Percentiles rank a stretch among this genome's conserved stretches.
phyloP scores from a whole-genome alignment of 2,113 vertebrate genomes.

The Arothron firmamentum region DNA sequence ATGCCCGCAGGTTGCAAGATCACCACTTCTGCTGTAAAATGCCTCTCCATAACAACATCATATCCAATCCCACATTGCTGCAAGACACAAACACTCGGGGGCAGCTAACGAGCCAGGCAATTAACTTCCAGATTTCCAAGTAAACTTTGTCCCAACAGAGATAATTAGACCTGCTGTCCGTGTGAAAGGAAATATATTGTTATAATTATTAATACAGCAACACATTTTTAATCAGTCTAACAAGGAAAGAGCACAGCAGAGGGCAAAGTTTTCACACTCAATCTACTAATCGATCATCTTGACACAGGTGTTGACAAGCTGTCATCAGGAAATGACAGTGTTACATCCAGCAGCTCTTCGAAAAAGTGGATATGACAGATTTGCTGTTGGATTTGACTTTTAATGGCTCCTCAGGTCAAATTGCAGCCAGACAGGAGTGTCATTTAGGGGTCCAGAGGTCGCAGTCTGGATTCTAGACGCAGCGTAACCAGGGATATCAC shows the following conservation, averaged over 20 bases:
- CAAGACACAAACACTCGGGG: conserved; percentile 23
- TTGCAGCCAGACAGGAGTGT: conserved; percentile 25
- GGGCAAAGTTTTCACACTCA: conserved; percentile 21
- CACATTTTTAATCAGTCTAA: conserved; percentile 31
- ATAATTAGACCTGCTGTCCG: conserved; percentile 40
- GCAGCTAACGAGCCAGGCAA: conserved; percentile 53
- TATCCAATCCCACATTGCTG: conserved; percentile 35
- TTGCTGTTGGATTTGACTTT: conserved; percentile 40
- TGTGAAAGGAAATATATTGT: conserved; percentile 14
- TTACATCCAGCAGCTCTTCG: conserved; percentile 42
- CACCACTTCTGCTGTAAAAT: conserved; percentile 27
- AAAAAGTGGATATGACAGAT: conserved; percentile 45
- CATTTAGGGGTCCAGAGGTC: conserved; percentile 36
- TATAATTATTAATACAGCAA: conserved; percentile 8
- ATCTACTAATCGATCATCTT: conserved; percentile 55
- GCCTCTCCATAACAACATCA: conserved; percentile 30
- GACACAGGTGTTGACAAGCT: conserved; percentile 56
- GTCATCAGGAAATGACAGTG: conserved; percentile 34
- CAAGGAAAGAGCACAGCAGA: neutral
- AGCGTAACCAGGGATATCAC: conserved; percentile 42
- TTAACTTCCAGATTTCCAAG: conserved; percentile 49
- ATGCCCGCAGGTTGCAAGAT: conserved; percentile 37
- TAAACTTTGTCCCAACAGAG: conserved; percentile 46
- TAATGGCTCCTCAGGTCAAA: conserved; percentile 52
- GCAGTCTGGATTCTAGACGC: conserved; percentile 23